Percentiles rank a stretch among this genome's conserved stretches.
phyloP scores from a whole-genome alignment of 2,113 vertebrate genomes.

The Macrotis lagotis region DNA sequence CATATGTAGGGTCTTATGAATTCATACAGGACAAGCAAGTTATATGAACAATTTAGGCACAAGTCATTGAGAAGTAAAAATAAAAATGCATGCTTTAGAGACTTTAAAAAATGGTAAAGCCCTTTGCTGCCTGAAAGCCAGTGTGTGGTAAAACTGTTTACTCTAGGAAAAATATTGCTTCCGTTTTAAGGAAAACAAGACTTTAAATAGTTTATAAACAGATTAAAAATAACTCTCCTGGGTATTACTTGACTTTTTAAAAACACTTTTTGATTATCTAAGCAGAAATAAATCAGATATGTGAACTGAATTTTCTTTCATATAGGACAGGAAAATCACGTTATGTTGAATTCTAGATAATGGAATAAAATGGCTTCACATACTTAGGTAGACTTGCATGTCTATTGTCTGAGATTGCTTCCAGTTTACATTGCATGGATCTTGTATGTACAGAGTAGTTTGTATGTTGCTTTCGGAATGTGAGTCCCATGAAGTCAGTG shows the following conservation, averaged over 20 bases:
- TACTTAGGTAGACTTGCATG: not conserved
- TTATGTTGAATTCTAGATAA: not conserved
- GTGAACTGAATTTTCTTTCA: conserved; percentile 9
- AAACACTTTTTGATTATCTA: conserved; percentile 17
- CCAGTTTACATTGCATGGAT: not conserved
- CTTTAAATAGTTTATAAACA: conserved; percentile 9
- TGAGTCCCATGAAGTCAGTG: not conserved
- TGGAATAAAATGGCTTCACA: not conserved
- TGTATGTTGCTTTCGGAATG: not conserved
- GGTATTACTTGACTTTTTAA: conserved; percentile 7
- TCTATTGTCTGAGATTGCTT: not conserved
- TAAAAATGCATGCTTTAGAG: not conserved
- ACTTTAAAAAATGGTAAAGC: not conserved
- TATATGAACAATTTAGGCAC: not conserved
- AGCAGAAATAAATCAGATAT: conserved; percentile 47
- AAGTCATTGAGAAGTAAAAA: not conserved
- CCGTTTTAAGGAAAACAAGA: conserved; percentile 14
- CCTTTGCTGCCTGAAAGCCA: not conserved
- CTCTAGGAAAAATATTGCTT: conserved; percentile 30
- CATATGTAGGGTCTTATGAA: not conserved
- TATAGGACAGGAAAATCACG: not conserved
- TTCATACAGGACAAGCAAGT: not conserved
- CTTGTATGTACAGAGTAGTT: not conserved
- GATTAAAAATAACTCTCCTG: not conserved
- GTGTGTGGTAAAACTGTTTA: conserved; percentile 1